Percentiles rank a stretch among this genome's conserved stretches.
These are phyloP conservation scores for Phoxinus phoxinus DNA, from an alignment of 2,113 vertebrate species.

Conservation along the genomic window DNA sequence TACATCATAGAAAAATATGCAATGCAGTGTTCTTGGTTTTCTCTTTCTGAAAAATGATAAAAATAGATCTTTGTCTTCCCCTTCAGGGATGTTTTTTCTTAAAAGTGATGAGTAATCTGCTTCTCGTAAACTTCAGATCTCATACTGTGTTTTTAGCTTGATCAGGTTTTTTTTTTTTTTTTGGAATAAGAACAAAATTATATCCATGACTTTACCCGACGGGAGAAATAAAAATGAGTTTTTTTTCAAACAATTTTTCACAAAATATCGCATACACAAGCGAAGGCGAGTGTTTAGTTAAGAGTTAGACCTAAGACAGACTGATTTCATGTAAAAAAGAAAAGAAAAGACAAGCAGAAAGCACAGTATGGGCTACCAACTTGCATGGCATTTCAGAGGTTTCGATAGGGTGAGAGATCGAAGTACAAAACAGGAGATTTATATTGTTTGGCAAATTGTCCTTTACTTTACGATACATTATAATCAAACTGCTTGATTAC, in stretches of 20 bases:
- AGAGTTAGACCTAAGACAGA: slow-evolving; percentile 44
- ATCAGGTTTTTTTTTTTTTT: not conserved
- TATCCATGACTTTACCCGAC: not conserved
- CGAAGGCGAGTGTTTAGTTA: slow-evolving; percentile 33
- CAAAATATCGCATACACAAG: slow-evolving; percentile 32
- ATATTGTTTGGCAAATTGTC: slow-evolving; percentile 52
- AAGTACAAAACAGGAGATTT: slow-evolving; percentile 46
- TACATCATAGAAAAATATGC: slow-evolving; percentile 73
- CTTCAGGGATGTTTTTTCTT: slow-evolving; percentile 50
- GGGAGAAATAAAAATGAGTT: slow-evolving; percentile 14
- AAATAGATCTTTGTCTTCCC: slow-evolving; percentile 65
- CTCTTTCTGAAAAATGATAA: slow-evolving; percentile 59
- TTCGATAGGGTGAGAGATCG: not conserved
- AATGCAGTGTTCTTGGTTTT: slow-evolving; percentile 57
- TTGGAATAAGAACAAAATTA: not conserved
- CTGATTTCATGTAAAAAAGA: slow-evolving; percentile 32
- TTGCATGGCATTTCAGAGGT: slow-evolving; percentile 33
- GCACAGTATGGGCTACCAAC: slow-evolving; percentile 41
- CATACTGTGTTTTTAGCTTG: slow-evolving; percentile 14
- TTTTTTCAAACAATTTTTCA: slow-evolving; percentile 11
- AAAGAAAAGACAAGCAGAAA: slow-evolving; percentile 35
- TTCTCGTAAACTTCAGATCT: not conserved
- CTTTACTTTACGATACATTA: slow-evolving; percentile 30
- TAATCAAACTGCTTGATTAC: slow-evolving; percentile 52
- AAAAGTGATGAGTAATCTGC: slow-evolving; percentile 23